Base-by-base conservation (phyloP, 2,113 vertebrate genomes). In the Apus apus region DNA sequence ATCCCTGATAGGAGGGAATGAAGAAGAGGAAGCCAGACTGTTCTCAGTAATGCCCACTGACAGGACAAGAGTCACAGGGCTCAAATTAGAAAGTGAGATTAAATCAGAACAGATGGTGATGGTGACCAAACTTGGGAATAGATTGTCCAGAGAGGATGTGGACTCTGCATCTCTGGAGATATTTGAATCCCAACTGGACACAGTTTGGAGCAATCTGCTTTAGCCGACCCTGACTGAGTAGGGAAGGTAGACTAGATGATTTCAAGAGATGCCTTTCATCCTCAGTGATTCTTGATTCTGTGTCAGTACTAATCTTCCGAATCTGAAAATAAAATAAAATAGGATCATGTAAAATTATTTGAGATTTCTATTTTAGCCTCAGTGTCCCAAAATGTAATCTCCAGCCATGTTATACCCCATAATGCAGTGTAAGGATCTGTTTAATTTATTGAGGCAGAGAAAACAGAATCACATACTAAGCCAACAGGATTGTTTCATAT, bases 381-480 rank as follows among this genome's bases (percentile, higher is more conserved):
- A 36, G 34, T 68, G 72, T 74, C n/a, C 11, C 14, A 62, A 6
- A 36, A 67, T 66, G 60, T 74, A 56, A 74, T 83, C 43, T 91
- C 32, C 56, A 71, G 50, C 51, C 32, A 5, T 17, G 11, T 38
- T 76, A 32, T 70, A 73, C 12, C 8, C 34, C 21, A 23, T 30
- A 65, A 74, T 23, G 30, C 2, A 5, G 13, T 62, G 91, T 82
- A 93, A 85, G 65, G 60, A 95, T 53, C 36, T 83, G 61, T 79
- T 96, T 87, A 92, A 91, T 94, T 93, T 94, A 77, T 57, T 70
- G 74, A 93, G 14, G 21, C 51, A 65, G 34, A 79, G 61, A 70
- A 53, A 95, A 68, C 30, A 89, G 30, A 82, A 62, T 81, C 25
- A 14, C 73, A 80, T 74, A 43, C 29, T 87, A 70, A 90, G 89